Conservation (phyloP, 2,888 invertebrate genomes). For the Plusia festucae region DNA sequence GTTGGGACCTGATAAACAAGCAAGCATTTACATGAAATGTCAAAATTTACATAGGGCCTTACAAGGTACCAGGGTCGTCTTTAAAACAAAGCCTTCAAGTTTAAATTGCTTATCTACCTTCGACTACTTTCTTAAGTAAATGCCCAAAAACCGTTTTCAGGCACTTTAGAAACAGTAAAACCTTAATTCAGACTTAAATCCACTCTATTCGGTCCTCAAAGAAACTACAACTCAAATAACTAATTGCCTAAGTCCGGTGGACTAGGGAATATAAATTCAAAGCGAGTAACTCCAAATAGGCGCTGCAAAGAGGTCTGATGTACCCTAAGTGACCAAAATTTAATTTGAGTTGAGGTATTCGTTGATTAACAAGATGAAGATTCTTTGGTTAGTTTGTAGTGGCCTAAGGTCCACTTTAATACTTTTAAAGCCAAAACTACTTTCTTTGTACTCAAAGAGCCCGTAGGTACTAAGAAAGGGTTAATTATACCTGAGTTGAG, state of each 20-base stretch:
- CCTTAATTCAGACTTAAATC: conserved; percentile 25
- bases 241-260: conserved; percentile 26
- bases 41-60: neutral
- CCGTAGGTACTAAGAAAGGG: neutral
- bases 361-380: conserved; percentile 5
- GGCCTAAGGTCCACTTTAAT: neutral
- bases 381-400: neutral
- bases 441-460: neutral
- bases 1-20: too few relatives aligned
- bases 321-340: conserved; percentile 3
- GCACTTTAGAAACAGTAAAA: conserved; percentile 16
- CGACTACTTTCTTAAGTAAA: conserved; percentile 4
- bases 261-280: conserved; percentile 32
- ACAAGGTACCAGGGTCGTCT: neutral
- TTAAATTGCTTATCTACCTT: conserved; percentile 5
- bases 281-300: conserved; percentile 8
- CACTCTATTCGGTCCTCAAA: conserved; percentile 12
- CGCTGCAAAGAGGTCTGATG: neutral
- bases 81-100: conserved; percentile 3
- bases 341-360: conserved; percentile 26
- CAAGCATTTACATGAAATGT: too few relatives aligned
- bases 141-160: conserved; percentile 20
- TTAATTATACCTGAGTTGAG: too few relatives aligned
- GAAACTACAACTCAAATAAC: conserved; percentile 34
- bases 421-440: neutral